Evolutionary conservation across 2,888 invertebrate species (phyloP).

Genomic region (Margaritifera margaritifera): DNA sequence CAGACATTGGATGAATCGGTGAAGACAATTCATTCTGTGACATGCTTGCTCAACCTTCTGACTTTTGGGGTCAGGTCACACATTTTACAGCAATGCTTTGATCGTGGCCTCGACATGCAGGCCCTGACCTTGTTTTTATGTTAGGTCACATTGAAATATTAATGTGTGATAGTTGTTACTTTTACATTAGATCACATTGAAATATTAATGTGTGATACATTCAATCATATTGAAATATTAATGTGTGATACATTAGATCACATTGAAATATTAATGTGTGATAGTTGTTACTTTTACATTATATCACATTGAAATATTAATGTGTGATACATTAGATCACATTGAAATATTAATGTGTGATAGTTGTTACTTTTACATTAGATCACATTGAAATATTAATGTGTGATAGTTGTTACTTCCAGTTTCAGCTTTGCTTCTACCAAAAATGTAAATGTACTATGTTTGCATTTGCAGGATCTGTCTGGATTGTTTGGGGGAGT

Average conservation of each 20-base stretch:
- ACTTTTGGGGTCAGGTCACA: no score
- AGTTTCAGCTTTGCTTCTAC: no score
- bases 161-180: no score
- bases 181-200: background rate
- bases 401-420: no score
- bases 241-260: background rate
- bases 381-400: background rate
- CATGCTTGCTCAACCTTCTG: no score
- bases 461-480: slow-evolving; percentile 77
- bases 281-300: background rate
- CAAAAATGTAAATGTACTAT: background rate
- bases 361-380: background rate
- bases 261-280: background rate
- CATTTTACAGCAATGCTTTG: no score
- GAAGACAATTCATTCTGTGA: no score
- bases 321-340: background rate
- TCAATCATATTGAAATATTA: no score
- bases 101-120: background rate
- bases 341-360: background rate
- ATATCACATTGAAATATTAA: no score
- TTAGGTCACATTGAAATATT: background rate
- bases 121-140: background rate
- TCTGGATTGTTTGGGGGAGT: slow-evolving; percentile 91
- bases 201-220: background rate
- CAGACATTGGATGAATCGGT: no score